Base-by-base conservation (phyloP, 1,140 invertebrate species). In the Armadillidium nasatum region DNA sequence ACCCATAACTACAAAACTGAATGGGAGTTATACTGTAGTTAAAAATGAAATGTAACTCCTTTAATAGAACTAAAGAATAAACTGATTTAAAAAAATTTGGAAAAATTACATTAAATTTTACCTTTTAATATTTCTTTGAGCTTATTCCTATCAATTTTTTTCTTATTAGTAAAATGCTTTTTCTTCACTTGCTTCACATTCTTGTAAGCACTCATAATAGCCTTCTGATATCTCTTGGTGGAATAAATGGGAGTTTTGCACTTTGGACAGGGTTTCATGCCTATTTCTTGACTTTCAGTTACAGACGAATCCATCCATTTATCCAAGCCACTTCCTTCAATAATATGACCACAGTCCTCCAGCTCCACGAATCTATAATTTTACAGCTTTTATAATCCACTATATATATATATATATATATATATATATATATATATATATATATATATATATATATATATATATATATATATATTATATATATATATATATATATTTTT, bases 161-260 rank as follows among this genome's bases (percentile, higher is more conserved):
- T 74, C 44, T 81, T 67, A 33, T 78, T 54, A 54, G 82, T 83
- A 74, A 81, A 82, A 22, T 84, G 80, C 67, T 79, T 82, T 69
- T 60, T 77, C 82, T 91, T 91, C 0, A 90, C 87, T 15, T 83
- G 82, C 71, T 86, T 85, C 50, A 91, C 88, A 78, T 89, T 87
- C 54, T 83, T 80, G 15, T 88, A 84, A 45, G 84, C 84, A 33
- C 82, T 69, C 79, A 90, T 90, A 0, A 91, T 85, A 7, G 86
- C 81, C 75, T 88, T 86, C 75, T 88, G 88, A 81, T 89, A 91
- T 22, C 90, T 83, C 10, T 86, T 81, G 78, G 88, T 89, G 78
- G 86, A 87, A 33, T 86, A 85, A n/a, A 92, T 89, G 0, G 86
- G 84, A 15, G 87, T 88, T 75, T 88, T 88, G 81, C 91, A 92